phyloP scores from a whole-genome alignment of 2,888 invertebrate genomes.

The Pegoplata infirma region DNA sequence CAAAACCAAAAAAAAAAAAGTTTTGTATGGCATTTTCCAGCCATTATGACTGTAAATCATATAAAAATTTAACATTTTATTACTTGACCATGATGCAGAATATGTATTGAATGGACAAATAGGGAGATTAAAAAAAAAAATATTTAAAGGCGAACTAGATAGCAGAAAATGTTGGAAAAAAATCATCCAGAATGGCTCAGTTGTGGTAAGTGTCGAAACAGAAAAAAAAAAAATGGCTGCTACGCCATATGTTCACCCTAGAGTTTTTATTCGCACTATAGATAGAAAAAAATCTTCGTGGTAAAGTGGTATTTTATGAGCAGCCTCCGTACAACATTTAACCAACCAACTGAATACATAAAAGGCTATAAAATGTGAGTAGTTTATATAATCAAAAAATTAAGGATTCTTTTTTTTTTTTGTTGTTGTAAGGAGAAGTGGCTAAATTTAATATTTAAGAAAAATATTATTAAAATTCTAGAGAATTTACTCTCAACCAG shows the following conservation, averaged over 20 bases:
- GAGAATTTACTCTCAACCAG: too few species aligned
- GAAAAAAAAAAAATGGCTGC: constrained; percentile 12
- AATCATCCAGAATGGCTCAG: constrained; percentile 38
- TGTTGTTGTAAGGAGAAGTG: neutral
- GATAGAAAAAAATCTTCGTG: constrained; percentile 15
- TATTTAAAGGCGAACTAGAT: constrained; percentile 14
- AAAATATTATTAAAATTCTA: neutral
- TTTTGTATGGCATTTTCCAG: constrained; percentile 22
- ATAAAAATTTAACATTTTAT: constrained; percentile 59
- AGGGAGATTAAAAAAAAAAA: constrained; percentile 33
- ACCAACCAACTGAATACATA: constrained; percentile 36
- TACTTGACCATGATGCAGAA: constrained; percentile 56
- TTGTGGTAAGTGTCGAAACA: neutral
- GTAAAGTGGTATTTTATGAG: constrained; percentile 48
- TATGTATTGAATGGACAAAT: constrained; percentile 28
- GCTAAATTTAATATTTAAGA: neutral
- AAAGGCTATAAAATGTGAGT: constrained; percentile 6
- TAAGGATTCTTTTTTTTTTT: neutral
- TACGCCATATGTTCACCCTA: constrained; percentile 48
- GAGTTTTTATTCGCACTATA: constrained; percentile 24
- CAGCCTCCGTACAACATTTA: neutral
- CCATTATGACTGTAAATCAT: constrained; percentile 54
- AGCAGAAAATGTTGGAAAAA: neutral
- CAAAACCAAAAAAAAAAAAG: neutral
- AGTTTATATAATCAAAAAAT: neutral